Evolutionary conservation across 2,797 vertebrate genomes (phyloP).

Genomic region (Avahi laniger): DNA sequence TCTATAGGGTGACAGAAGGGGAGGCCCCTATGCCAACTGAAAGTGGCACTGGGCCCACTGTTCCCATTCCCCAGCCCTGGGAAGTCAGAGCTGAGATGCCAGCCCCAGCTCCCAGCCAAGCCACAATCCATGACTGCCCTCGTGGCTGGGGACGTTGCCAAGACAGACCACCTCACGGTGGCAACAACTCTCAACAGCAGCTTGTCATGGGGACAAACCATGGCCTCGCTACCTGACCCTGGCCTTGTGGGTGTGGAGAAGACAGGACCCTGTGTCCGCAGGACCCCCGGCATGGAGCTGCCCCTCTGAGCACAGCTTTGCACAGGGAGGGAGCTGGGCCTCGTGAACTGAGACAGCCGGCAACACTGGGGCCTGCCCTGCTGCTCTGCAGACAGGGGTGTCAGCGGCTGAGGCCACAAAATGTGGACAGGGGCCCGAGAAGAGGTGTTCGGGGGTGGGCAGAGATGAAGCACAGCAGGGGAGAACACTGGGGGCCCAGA

Average conservation of each 20-base stretch:
- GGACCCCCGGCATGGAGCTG: not conserved
- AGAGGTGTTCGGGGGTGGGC: rapidly evolving
- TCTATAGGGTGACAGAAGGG: slow-evolving; percentile 61
- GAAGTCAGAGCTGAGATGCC: slow-evolving; percentile 12
- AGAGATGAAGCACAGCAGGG: not conserved
- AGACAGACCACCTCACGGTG: not conserved
- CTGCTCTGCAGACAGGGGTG: not conserved
- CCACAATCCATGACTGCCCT: not conserved
- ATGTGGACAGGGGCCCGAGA: not conserved
- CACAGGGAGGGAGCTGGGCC: not conserved
- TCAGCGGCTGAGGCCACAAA: not conserved
- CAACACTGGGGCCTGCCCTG: not conserved
- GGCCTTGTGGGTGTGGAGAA: not conserved
- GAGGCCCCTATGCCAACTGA: slow-evolving; percentile 53
- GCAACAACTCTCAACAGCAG: not conserved
- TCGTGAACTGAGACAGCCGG: not conserved
- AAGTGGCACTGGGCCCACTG: slow-evolving; percentile 39
- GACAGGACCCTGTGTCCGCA: not conserved
- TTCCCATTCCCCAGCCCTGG: not conserved
- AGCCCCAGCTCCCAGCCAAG: not conserved
- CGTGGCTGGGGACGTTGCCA: not conserved
- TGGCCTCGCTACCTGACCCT: not conserved
- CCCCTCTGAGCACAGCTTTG: not conserved
- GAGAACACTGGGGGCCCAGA: not conserved
- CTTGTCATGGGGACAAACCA: not conserved